phyloP scores from a whole-genome alignment of 1,140 invertebrate species.

The Pogonus chalceus region DNA sequence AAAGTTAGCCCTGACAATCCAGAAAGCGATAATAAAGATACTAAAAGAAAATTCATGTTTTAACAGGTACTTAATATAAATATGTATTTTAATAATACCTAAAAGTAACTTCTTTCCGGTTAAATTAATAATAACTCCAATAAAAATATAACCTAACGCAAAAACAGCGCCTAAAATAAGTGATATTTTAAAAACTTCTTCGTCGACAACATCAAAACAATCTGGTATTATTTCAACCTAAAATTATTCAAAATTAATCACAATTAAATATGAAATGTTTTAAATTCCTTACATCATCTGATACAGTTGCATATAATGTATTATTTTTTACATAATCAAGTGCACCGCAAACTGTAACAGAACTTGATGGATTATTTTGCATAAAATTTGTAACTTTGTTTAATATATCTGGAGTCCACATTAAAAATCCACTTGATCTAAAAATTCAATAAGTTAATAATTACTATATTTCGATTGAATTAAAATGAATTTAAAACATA shows the following conservation, averaged over 20 bases:
- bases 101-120: slow-evolving; percentile 34
- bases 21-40: slow-evolving; percentile 8
- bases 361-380: slow-evolving; percentile 12
- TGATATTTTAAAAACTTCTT: slow-evolving; percentile 39
- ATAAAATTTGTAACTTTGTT: slow-evolving; percentile 34
- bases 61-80: slow-evolving; percentile 1
- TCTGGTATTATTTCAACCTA: slow-evolving; percentile 2
- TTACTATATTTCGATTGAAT: slow-evolving; percentile 9
- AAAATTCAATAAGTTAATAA: slow-evolving; percentile 16
- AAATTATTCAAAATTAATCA: not conserved
- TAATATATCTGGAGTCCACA: slow-evolving; percentile 46
- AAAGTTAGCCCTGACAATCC: slow-evolving; percentile 19
- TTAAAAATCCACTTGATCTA: slow-evolving; percentile 42
- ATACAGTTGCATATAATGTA: not conserved
- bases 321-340: slow-evolving; percentile 13
- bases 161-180: slow-evolving; percentile 39
- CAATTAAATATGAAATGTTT: not conserved
- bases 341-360: slow-evolving; percentile 24
- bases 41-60: not conserved
- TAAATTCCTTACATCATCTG: not conserved
- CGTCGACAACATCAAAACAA: slow-evolving; percentile 26
- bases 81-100: slow-evolving; percentile 13
- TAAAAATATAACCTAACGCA: slow-evolving; percentile 38
- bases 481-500: slow-evolving; percentile 20
- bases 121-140: slow-evolving; percentile 40